Conservation (phyloP, 2,797 vertebrate genomes). For the Dallia pectoralis region DNA sequence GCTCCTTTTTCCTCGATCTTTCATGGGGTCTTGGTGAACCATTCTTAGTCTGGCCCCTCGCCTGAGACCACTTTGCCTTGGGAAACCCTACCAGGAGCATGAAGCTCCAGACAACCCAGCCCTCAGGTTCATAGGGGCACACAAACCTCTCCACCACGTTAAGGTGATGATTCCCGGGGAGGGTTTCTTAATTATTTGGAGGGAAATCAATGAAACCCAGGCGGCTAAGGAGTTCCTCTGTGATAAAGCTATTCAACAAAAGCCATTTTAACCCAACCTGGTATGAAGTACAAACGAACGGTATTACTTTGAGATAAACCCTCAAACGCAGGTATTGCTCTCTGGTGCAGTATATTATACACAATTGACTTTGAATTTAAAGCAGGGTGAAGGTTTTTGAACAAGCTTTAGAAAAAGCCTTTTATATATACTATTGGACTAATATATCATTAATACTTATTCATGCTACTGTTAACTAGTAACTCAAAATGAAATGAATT, state of each 20-base stretch:
- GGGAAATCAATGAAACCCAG: slow-evolving; percentile 3
- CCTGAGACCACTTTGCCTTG: no score
- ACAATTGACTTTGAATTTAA: neutral
- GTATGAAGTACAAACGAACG: neutral
- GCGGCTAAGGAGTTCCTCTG: neutral
- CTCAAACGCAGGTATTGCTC: neutral
- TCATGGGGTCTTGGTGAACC: no score
- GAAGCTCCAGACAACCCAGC: no score
- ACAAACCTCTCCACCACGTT: no score
- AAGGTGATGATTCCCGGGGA: no score
- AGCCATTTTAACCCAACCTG: neutral
- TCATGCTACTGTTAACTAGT: neutral
- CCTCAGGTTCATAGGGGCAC: no score
- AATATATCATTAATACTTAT: neutral
- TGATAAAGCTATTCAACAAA: slow-evolving; percentile 9
- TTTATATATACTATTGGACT: neutral
- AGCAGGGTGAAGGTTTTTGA: neutral
- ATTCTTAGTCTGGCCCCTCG: no score
- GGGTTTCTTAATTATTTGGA: slow-evolving; percentile 2
- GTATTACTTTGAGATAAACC: neutral
- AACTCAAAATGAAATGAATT: neutral
- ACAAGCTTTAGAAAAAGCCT: neutral
- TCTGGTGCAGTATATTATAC: neutral
- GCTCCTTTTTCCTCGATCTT: no score
- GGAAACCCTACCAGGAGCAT: no score